Percentiles rank a stretch among this genome's conserved stretches.
These are phyloP conservation scores for Lordiphosa clarofinis DNA, from an alignment of 1,140 invertebrate species.

Conservation along the genomic window DNA sequence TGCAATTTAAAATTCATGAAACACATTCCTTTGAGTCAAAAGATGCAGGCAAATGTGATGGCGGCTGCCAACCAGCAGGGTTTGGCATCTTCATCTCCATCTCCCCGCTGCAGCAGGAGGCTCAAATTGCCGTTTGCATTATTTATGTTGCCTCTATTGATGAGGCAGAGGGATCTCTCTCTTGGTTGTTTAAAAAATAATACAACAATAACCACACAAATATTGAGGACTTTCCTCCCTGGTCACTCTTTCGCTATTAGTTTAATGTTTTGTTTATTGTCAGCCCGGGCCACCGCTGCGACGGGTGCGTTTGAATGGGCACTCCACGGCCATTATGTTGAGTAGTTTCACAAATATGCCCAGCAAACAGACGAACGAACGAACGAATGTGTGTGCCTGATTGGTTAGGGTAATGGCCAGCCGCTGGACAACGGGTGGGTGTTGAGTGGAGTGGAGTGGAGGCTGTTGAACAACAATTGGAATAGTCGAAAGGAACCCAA, in stretches of 20 bases:
- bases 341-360: slow-evolving; percentile 65
- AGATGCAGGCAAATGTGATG: slow-evolving; percentile 70
- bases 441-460: slow-evolving; percentile 5
- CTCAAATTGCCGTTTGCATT: slow-evolving; percentile 78
- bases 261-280: slow-evolving; percentile 78
- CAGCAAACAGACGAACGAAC: slow-evolving; percentile 9
- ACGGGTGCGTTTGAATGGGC: slow-evolving; percentile 67
- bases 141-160: slow-evolving; percentile 76
- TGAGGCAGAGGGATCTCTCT: slow-evolving; percentile 40
- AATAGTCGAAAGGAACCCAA: slow-evolving; percentile 30
- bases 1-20: slow-evolving; percentile 79
- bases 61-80: slow-evolving; percentile 15
- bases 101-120: slow-evolving; percentile 3
- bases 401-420: slow-evolving; percentile 57
- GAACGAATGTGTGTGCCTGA: slow-evolving; percentile 37
- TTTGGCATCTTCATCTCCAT: slow-evolving; percentile 15
- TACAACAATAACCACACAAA: slow-evolving; percentile 13
- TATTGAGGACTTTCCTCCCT: slow-evolving; percentile 5
- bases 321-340: slow-evolving; percentile 71
- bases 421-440: slow-evolving; percentile 15
- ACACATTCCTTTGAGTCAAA: slow-evolving; percentile 77
- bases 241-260: slow-evolving; percentile 57
- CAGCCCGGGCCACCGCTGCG: slow-evolving; percentile 45
- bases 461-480: slow-evolving; percentile 38
- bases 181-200: slow-evolving; percentile 70